phyloP scores from a whole-genome alignment of 1,140 invertebrate genomes.

The Scaptomyza graminum region DNA sequence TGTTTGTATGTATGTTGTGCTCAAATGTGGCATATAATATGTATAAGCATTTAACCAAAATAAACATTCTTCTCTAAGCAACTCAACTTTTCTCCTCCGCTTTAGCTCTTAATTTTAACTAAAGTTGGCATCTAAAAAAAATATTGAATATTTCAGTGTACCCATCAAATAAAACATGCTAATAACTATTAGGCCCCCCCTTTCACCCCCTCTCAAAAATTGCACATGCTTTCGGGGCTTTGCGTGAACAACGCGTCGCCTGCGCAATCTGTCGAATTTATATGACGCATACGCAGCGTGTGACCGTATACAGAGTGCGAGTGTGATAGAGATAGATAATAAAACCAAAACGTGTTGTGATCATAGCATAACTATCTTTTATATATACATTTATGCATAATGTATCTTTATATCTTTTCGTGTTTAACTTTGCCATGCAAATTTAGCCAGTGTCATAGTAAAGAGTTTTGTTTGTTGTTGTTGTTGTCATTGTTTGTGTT shows the following conservation, averaged over 20 bases:
- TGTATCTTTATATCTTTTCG: not conserved
- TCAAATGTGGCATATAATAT: too few species aligned
- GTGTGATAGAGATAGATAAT: not conserved
- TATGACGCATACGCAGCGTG: constrained; percentile 50
- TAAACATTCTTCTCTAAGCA: too few species aligned
- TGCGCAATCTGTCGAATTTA: constrained; percentile 34
- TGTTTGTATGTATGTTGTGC: too few species aligned
- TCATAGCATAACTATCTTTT: too few species aligned
- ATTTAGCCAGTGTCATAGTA: constrained; percentile 31
- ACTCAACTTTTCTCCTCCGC: too few species aligned
- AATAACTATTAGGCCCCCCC: too few species aligned
- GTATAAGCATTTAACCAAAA: too few species aligned
- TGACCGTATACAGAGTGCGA: not conserved
- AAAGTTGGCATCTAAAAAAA: too few species aligned
- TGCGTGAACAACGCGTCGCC: constrained; percentile 38
- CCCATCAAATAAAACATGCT: too few species aligned
- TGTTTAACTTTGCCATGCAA: constrained; percentile 26
- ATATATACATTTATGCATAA: not conserved
- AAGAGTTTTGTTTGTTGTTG: constrained; percentile 12
- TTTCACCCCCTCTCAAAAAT: not conserved
- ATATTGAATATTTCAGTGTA: too few species aligned
- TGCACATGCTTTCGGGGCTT: not conserved
- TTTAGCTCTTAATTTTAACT: too few species aligned
- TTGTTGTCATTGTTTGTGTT: constrained; percentile 18
- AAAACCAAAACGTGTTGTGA: constrained; percentile 1